Evolutionary conservation across 2,888 invertebrate genomes (phyloP), one percentile per base, ranked within the genome.

Genomic region (Andricus curvator): DNA sequence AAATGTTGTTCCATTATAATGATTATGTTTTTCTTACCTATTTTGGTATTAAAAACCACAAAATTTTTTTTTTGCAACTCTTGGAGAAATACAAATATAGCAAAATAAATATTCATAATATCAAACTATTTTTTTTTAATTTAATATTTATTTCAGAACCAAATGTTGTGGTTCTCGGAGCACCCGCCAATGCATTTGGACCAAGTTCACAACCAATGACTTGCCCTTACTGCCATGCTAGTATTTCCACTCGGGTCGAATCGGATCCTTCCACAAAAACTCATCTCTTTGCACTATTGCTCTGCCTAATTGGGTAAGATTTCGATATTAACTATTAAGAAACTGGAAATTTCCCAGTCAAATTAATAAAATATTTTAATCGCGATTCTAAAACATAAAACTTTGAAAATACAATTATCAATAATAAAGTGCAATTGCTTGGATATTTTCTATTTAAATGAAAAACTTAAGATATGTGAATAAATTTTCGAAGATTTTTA

Each of bases 191-290:
- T 6, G 67, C 81, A 25, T 90, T 93, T 65, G 93, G 94, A 4
- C 91, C 93, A 0, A 89, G 91, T 37, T 88, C 94, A 9, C 90
- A 92, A 80, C 79, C 87, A 1, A 84, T 93, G 84, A 90, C 84
- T 1, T 94, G 94, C 84, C 94, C 94, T 1, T 88, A 93, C 77
- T 94, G 94, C 82, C 93, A 91, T 15, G 90, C 91, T 8, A 89
- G 88, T 65, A 92, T 94, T 78, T 88, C 90, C 0, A 93, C 94
- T 0, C 84, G 89, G 41, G 89, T 94, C 6, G 90, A 92, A 82
- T 90, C 91, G 2, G 92, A 93, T 85, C 86, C 93, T 1, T 93
- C 92, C 62, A 90, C 92, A 2, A 94, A 93, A 88, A 94, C 94
- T 1, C 94, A 94, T 86, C 81, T 94, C 17, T 92, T 93, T 77